phyloP scores from a whole-genome alignment of 2,888 invertebrate genomes.

The Calameuta pallipes region DNA sequence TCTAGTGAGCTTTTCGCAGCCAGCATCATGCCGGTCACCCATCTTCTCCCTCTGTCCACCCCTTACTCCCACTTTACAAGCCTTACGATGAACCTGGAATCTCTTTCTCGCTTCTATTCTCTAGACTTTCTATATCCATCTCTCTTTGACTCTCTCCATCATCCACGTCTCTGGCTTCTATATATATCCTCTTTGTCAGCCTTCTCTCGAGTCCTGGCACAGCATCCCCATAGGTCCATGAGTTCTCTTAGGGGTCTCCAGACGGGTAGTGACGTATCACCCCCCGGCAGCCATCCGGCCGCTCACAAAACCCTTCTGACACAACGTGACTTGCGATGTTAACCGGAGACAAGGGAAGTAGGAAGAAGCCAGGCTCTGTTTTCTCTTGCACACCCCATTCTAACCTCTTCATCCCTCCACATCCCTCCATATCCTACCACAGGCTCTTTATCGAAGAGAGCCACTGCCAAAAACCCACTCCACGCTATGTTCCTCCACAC shows the following conservation, averaged over 20 bases:
- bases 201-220: neutral
- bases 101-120: conserved; percentile 9
- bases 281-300: conserved; percentile 48
- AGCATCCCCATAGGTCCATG: neutral
- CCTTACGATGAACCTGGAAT: neutral
- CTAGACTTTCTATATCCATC: neutral
- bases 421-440: neutral
- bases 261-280: conserved; percentile 49
- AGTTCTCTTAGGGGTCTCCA: neutral
- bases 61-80: conserved; percentile 13
- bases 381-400: neutral
- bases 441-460: neutral
- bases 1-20: conserved; percentile 43
- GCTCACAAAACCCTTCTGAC: conserved; percentile 58
- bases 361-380: conserved; percentile 22
- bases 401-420: neutral
- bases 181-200: neutral
- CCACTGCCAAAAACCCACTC: neutral
- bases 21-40: conserved; percentile 16
- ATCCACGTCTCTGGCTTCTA: conserved; percentile 28
- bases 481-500: neutral
- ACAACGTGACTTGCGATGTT: conserved; percentile 59
- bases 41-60: neutral
- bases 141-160: conserved; percentile 19
- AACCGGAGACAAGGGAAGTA: conserved; percentile 46